Evolutionary conservation across 2,113 vertebrate genomes (phyloP).

Genomic region (Perca schrenkii): DNA sequence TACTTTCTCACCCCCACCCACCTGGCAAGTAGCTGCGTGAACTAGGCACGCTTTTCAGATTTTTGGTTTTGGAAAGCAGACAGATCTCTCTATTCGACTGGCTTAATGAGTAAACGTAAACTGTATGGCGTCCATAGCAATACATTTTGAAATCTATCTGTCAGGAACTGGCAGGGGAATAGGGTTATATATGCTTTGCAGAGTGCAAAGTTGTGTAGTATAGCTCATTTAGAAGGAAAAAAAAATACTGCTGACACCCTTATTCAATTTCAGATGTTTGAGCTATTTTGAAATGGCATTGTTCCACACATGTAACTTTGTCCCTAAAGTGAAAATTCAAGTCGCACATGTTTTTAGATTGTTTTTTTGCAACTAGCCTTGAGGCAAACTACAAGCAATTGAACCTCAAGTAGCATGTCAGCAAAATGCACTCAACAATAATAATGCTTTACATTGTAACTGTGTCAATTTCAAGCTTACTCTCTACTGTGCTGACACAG

Average conservation of each 20-base stretch:
- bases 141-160: background rate
- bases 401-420: slow-evolving; percentile 55
- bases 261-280: slow-evolving; percentile 18
- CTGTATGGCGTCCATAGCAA: background rate
- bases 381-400: slow-evolving; percentile 46
- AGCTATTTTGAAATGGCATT: slow-evolving; percentile 20
- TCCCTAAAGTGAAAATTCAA: slow-evolving; percentile 28
- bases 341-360: slow-evolving; percentile 15
- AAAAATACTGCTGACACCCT: background rate
- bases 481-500: slow-evolving; percentile 53
- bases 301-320: slow-evolving; percentile 5
- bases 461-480: slow-evolving; percentile 50
- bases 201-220: background rate
- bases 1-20: background rate
- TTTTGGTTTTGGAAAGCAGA: background rate
- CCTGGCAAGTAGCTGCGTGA: background rate
- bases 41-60: background rate
- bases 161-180: background rate
- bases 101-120: slow-evolving; percentile 2
- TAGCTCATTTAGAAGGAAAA: background rate
- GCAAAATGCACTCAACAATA: slow-evolving; percentile 63
- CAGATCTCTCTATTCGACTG: background rate
- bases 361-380: slow-evolving; percentile 33
- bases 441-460: slow-evolving; percentile 37
- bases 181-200: background rate